Evolutionary conservation across 64 coral and sea anemone species (phyloP).

Genomic region (Acropora yongei): DNA sequence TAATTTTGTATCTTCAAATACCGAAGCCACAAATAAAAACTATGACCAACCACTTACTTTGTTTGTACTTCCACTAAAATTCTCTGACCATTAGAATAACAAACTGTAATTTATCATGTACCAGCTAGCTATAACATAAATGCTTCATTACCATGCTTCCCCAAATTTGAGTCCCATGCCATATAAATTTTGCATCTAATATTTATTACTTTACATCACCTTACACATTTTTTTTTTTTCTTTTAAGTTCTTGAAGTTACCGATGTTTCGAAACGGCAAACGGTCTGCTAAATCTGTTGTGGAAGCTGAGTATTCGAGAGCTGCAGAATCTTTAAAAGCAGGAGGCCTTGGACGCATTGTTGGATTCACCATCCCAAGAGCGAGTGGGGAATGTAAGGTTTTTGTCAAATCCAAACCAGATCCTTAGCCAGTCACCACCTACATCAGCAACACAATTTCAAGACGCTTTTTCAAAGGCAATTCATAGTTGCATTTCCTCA

Average conservation of each 20-base stretch:
- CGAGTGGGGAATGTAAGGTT: conserved; percentile 42
- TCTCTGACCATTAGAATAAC: too few relatives aligned
- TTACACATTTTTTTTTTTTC: too few relatives aligned
- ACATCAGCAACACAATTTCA: conserved; percentile 23
- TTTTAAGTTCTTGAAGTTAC: too few relatives aligned
- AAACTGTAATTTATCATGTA: too few relatives aligned
- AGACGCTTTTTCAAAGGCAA: conserved; percentile 30
- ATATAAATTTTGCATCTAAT: too few relatives aligned
- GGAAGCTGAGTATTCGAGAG: conserved; percentile 45
- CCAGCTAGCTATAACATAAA: too few relatives aligned
- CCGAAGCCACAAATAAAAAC: too few relatives aligned
- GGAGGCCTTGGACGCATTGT: conserved; percentile 65
- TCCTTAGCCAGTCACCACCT: conserved; percentile 30
- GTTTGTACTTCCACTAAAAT: too few relatives aligned
- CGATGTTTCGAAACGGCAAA: conserved; percentile 49
- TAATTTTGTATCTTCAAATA: too few relatives aligned
- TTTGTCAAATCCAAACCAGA: conserved; percentile 61
- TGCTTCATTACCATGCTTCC: too few relatives aligned
- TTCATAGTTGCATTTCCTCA: conserved; percentile 43
- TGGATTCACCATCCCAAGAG: conserved; percentile 60
- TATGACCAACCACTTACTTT: too few relatives aligned
- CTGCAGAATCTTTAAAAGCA: conserved; percentile 9
- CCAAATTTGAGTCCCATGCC: too few relatives aligned
- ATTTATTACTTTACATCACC: neutral
- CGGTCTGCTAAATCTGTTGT: conserved; percentile 23